A percentile compares a stretch with the other conserved stretches of the same genome.
phyloP scores from a whole-genome alignment of 2,888 invertebrate species.

The Latrodectus elegans region DNA sequence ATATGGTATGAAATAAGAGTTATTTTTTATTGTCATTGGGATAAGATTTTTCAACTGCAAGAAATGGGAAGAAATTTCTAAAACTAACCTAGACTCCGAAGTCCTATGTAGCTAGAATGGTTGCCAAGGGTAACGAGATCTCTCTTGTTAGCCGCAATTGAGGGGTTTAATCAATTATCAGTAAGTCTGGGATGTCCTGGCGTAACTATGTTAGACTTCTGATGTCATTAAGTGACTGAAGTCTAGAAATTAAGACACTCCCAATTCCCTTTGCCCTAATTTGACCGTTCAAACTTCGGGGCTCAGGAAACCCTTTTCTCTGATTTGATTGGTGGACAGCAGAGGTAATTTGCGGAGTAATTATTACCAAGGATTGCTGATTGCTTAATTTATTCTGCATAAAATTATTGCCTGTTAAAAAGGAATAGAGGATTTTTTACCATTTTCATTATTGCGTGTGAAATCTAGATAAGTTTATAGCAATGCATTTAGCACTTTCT shows the following conservation, averaged over 20 bases:
- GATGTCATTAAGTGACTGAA: slow-evolving; percentile 58
- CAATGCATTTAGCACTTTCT: too few species aligned
- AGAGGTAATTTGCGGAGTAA: slow-evolving; percentile 8
- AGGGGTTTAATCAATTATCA: slow-evolving; percentile 64
- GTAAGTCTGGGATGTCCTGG: slow-evolving; percentile 38
- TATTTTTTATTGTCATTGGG: too few species aligned
- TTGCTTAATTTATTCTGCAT: neutral
- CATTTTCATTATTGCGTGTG: too few species aligned
- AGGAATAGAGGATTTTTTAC: too few species aligned
- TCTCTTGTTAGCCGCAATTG: slow-evolving; percentile 57
- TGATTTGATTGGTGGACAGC: slow-evolving; percentile 17
- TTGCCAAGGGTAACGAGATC: slow-evolving; percentile 53
- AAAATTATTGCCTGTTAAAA: neutral
- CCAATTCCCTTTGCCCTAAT: slow-evolving; percentile 4
- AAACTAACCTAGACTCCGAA: neutral
- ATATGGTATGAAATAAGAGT: too few species aligned
- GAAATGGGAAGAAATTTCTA: neutral
- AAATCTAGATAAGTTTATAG: too few species aligned
- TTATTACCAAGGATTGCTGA: neutral
- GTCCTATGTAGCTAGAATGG: slow-evolving; percentile 10
- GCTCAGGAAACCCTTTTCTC: neutral
- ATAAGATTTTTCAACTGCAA: neutral
- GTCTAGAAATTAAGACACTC: slow-evolving; percentile 49
- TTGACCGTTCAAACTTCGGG: neutral
- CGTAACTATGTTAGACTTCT: slow-evolving; percentile 52